A percentile compares a stretch with the other conserved stretches of the same genome.
Conservation (phyloP, 2,888 invertebrate genomes). For the Sclerodermus sp. region DNA sequence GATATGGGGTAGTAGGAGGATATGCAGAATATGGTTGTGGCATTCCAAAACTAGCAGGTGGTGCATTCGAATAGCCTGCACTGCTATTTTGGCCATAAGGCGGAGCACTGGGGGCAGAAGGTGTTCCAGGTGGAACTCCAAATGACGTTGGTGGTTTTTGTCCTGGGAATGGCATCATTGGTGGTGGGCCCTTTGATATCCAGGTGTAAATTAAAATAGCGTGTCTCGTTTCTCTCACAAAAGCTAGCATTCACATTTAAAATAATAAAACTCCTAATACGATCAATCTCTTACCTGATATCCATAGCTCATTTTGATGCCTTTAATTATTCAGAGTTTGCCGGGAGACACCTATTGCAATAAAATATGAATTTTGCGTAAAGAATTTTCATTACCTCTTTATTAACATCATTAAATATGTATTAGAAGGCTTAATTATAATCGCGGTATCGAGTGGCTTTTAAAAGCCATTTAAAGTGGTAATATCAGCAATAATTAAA, state of each 20-base stretch:
- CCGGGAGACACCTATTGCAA: too few relatives aligned
- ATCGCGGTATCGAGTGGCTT: too few relatives aligned
- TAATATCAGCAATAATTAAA: too few relatives aligned
- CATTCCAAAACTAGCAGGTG: conserved; percentile 44
- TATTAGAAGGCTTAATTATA: too few relatives aligned
- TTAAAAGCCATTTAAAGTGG: too few relatives aligned
- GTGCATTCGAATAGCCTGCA: conserved; percentile 31
- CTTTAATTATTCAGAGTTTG: too few relatives aligned
- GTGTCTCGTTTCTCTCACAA: not conserved
- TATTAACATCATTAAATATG: too few relatives aligned
- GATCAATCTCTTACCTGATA: conserved; percentile 43
- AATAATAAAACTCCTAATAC: conserved; percentile 7
- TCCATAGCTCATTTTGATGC: conserved; percentile 49
- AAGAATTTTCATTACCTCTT: too few relatives aligned
- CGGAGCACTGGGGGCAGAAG: conserved; percentile 40
- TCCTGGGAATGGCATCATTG: conserved; percentile 43
- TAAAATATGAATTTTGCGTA: too few relatives aligned
- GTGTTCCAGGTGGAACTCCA: conserved; percentile 49
- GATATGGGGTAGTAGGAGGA: conserved; percentile 23
- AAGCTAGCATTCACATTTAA: not conserved
- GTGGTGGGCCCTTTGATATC: conserved; percentile 45
- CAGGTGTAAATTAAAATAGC: conserved; percentile 10
- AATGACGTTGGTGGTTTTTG: conserved; percentile 48
- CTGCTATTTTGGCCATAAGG: conserved; percentile 29
- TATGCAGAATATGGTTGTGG: conserved; percentile 43